Evolutionary conservation across 2,888 invertebrate genomes (phyloP).

Genomic region (Papilio gigon): DNA sequence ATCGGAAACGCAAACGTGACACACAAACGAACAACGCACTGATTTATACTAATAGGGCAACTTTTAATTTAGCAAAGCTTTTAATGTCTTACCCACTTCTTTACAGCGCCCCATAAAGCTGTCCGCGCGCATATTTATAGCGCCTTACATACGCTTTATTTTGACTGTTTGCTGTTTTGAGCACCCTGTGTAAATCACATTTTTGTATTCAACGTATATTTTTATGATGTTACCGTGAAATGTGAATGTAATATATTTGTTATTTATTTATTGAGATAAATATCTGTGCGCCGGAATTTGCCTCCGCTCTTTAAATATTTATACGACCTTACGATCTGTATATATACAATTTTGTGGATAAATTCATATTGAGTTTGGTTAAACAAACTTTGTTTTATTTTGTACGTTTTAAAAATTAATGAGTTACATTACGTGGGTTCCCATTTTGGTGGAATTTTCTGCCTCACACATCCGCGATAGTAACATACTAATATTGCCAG

Average conservation of each 20-base stretch:
- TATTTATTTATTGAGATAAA: constrained; percentile 16
- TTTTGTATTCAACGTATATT: constrained; percentile 27
- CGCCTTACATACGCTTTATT: constrained; percentile 29
- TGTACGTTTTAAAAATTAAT: neutral
- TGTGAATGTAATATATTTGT: neutral
- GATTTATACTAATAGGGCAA: constrained; percentile 39
- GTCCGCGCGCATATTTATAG: constrained; percentile 34
- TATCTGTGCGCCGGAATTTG: neutral
- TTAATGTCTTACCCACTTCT: constrained; percentile 40
- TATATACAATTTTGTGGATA: neutral
- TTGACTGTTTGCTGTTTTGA: constrained; percentile 31
- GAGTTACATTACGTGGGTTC: neutral
- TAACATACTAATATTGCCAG: too few relatives aligned
- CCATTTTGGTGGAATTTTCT: neutral
- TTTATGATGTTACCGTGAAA: constrained; percentile 15
- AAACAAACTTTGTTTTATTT: neutral
- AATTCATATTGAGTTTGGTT: neutral
- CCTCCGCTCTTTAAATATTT: neutral
- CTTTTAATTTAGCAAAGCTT: constrained; percentile 40
- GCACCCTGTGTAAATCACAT: constrained; percentile 30
- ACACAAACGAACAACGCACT: constrained; percentile 22
- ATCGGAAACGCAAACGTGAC: constrained; percentile 30
- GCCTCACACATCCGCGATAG: too few relatives aligned
- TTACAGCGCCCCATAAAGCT: constrained; percentile 34
- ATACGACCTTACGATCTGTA: neutral